Conservation (phyloP, 2,113 vertebrate genomes). For the Picathartes gymnocephalus region DNA sequence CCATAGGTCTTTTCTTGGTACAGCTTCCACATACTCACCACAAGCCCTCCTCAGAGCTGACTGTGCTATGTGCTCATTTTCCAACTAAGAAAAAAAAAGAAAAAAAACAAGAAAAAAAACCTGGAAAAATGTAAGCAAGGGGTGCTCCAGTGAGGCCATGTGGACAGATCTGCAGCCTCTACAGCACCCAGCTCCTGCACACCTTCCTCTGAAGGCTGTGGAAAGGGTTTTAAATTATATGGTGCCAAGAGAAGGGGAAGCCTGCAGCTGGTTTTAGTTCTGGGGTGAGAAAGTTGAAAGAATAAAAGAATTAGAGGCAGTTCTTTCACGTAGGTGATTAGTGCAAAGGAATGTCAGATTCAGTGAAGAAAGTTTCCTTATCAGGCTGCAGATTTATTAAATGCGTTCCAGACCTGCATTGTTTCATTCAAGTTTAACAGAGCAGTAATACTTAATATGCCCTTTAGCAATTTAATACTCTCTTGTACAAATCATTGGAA, state of each 20-base stretch:
- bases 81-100: neutral
- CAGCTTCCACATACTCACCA: neutral
- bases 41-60: neutral
- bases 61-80: neutral
- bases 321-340: constrained; percentile 21
- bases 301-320: constrained; percentile 4
- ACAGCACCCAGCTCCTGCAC: neutral
- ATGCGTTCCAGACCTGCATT: constrained; percentile 18
- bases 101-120: neutral
- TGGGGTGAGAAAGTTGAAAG: neutral
- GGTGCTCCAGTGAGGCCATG: neutral
- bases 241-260: neutral
- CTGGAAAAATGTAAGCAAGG: neutral
- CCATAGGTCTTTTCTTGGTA: neutral
- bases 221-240: neutral
- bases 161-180: neutral
- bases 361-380: neutral
- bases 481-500: constrained; percentile 59
- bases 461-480: constrained; percentile 34
- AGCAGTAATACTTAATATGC: constrained; percentile 28
- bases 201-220: neutral
- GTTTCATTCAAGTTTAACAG: constrained; percentile 36
- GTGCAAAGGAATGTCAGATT: constrained; percentile 22
- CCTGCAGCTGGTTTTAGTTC: neutral
- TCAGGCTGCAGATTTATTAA: constrained; percentile 23